Base-by-base conservation (phyloP, 2,888 invertebrate genomes). In the Pharmacophagus antenor region DNA sequence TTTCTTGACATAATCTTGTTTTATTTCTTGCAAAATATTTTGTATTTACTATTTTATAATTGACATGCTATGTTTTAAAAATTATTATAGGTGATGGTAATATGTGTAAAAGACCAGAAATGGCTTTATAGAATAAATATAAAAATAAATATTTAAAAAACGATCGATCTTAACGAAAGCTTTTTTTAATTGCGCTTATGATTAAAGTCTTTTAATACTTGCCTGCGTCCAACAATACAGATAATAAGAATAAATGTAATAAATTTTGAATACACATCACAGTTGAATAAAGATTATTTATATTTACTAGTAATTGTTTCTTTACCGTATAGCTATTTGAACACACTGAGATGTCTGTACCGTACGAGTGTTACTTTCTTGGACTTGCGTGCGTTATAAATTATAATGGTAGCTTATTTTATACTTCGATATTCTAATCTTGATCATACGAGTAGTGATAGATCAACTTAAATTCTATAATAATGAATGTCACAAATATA, bases 331-430 rank as follows among this genome's bases (percentile, higher is more conserved):
- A 53, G 42, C 18, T 54, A 50, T 58, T 54, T 59, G 18, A 51
- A 54, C 53, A 56, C 49, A 62, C 62, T 59, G 63, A 58, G 27
- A 61, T 56, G 22, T 12, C 21, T 53, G 31, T 25, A 60, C 65
- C 64, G 64, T 62, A 64, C 62, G 56, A 23, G 56, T 64, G 63
- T 64, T 64, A 66, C 71, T 74, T 69, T 70, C 69, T 58, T 63
- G 58, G 63, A 56, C 60, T 55, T 67, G 55, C 59, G 58, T 61
- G 62, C 23, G 62, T 61, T 55, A 67, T 66, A 66, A 66, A 62
- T 66, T 72, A 70, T 67, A 65, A 67, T 55, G 66, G 67, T 67
- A 65, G 70, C 69, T 67, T 61, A 67, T 64, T 67, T 15, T 59
- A 57, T 68, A 71, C 64, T 23, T 27, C 48, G 68, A 65, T 42